Percentiles rank a stretch among this genome's conserved stretches.
Conservation (phyloP, 2,888 invertebrate genomes). For the Autographa gamma region DNA sequence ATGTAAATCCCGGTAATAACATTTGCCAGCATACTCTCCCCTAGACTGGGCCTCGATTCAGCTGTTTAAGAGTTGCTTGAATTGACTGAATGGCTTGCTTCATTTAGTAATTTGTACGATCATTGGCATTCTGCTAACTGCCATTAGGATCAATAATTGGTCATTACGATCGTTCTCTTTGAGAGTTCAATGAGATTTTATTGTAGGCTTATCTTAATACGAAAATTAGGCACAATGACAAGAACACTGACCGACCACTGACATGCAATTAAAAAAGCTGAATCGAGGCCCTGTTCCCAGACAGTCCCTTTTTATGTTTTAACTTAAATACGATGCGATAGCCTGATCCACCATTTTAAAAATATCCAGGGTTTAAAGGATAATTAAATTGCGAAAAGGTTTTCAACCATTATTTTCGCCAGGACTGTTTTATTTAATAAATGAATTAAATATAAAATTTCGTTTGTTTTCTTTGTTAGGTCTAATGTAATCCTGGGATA, state of each 20-base stretch:
- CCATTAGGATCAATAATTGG: too few species aligned
- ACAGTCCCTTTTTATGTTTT: constrained; percentile 60
- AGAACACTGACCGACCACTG: too few species aligned
- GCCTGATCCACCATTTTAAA: constrained; percentile 55
- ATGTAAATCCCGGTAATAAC: constrained; percentile 65
- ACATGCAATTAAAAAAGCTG: too few species aligned
- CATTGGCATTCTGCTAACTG: too few species aligned
- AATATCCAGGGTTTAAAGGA: constrained; percentile 52
- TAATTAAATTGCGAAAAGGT: constrained; percentile 55
- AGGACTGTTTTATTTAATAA: constrained; percentile 33
- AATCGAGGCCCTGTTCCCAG: constrained; percentile 42
- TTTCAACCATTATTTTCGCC: constrained; percentile 30
- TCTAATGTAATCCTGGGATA: neutral
- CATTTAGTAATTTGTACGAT: too few species aligned
- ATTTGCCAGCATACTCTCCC: constrained; percentile 57
- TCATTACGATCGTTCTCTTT: too few species aligned
- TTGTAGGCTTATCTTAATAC: too few species aligned
- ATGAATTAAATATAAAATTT: constrained; percentile 10
- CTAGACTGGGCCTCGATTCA: constrained; percentile 14
- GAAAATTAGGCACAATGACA: too few species aligned
- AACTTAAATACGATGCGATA: constrained; percentile 58
- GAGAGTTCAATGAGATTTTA: too few species aligned
- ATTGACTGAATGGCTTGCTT: too few species aligned
- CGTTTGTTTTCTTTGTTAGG: constrained; percentile 2
- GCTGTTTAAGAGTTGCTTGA: too few species aligned